Base-by-base conservation (phyloP, 2,888 invertebrate genomes). In the Ypsolopha scabrella region DNA sequence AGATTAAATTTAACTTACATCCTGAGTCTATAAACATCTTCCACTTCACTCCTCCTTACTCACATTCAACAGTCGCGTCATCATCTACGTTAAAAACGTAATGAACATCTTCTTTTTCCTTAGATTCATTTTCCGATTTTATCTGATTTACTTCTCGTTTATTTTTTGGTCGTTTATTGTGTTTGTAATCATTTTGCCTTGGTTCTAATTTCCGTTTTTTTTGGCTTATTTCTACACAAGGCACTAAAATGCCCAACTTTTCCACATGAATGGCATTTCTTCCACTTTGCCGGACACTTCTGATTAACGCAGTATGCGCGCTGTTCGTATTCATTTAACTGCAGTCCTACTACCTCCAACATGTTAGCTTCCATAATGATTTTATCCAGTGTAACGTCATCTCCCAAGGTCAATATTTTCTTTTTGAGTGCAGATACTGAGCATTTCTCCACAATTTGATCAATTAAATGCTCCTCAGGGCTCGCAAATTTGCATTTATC, bases 401-500 rank as follows among this genome's bases (percentile, higher is more conserved):
- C 55, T 13, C 55, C 55, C 9, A 49, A 14, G 24, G 35, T 50
- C 8, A 55, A 46, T 24, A 55, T 53, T 35, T 53, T 55, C 35
- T 53, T 53, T 24, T 53, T 35, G 7, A 55, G 48, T 35, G 53
- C 52, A 1, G 35, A n/a, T 10, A 52, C 60, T 6, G n/a, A 44
- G 14, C 61, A 57, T 53, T 61, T 62, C 52, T 60, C 61, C 36
- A 52, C 51, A 33, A 63, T 65, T 54, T 63, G 63, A 37, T 65
- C 61, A 43, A 65, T 61, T 24, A 62, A 46, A 47, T 61, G 51
- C 38, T 61, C 60, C 8, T 62, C 60, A 13, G 45, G 57, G 33
- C 60, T 59, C 9, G 58, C 61, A 58, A 67, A 69, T 46, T 55
- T 52, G 55, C 66, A 67, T 50, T 62, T 62, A 11, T 53, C 53